Conservation (phyloP, 2,797 vertebrate genomes). For the Garrulus glandarius region DNA sequence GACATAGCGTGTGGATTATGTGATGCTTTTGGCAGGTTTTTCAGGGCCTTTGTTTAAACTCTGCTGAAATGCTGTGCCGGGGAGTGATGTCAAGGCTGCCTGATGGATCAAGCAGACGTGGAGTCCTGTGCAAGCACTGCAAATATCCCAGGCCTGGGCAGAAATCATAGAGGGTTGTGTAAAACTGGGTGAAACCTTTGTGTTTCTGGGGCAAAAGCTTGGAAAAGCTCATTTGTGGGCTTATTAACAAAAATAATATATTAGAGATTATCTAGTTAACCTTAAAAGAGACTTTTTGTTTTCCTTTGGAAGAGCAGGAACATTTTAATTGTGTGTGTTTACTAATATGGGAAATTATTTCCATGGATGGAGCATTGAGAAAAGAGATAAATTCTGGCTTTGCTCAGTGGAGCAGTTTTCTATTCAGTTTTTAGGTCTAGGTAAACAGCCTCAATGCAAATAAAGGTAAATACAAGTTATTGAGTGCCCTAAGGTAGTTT, state of each 20-base stretch:
- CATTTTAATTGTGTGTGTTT: neutral
- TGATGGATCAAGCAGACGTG: conserved; percentile 12
- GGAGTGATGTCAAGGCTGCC: neutral
- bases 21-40: conserved; percentile 54
- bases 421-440: neutral
- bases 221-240: neutral
- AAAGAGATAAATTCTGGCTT: neutral
- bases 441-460: neutral
- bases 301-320: neutral
- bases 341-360: neutral
- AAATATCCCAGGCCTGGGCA: neutral
- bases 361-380: neutral
- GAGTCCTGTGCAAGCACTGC: neutral
- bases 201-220: neutral
- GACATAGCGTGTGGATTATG: conserved; percentile 25
- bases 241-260: neutral
- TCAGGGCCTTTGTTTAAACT: conserved; percentile 54
- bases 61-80: neutral
- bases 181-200: neutral
- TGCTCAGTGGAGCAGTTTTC: neutral
- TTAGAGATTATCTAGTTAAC: neutral
- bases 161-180: neutral
- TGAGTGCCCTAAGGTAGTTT: neutral
- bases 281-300: neutral
- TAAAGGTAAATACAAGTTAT: neutral